These are phyloP conservation scores for Patiria pectinifera DNA, from an alignment of 53 echinoderm and acorn worm genomes.

Conservation along the genomic window DNA sequence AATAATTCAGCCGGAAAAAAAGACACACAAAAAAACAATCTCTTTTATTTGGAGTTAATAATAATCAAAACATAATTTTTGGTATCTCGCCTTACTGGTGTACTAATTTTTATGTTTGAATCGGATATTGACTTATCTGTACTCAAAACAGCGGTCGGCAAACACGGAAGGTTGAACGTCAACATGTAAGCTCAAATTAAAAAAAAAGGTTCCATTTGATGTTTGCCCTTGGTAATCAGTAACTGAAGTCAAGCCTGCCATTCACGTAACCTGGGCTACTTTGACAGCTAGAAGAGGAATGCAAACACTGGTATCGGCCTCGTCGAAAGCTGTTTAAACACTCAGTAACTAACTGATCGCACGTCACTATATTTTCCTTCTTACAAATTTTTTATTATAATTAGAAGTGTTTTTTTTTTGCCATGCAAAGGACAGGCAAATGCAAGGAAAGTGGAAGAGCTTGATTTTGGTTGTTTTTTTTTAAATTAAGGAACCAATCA, in stretches of 20 bases:
- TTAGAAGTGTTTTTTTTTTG: no score
- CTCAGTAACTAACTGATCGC: not conserved
- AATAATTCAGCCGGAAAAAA: no score
- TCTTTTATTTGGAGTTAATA: no score
- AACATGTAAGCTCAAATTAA: not conserved
- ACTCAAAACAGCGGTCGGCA: not conserved
- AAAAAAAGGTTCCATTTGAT: not conserved
- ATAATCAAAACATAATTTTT: no score
- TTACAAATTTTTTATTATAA: no score
- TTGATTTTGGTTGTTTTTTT: no score
- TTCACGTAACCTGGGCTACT: not conserved
- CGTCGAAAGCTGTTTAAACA: constrained; percentile 5
- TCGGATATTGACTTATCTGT: not conserved
- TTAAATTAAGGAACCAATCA: no score
- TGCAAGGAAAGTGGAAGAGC: no score
- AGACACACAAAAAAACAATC: no score
- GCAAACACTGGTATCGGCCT: constrained; percentile 8
- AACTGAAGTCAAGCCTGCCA: not conserved
- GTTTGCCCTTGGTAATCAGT: not conserved
- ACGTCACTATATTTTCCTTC: not conserved
- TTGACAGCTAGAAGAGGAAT: constrained; percentile 22
- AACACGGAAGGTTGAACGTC: not conserved
- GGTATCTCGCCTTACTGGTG: not conserved
- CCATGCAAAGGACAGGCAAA: no score
- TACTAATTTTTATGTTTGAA: not conserved